phyloP scores from a whole-genome alignment of 1,140 invertebrate genomes.

The Pogonomyrmex barbatus region DNA sequence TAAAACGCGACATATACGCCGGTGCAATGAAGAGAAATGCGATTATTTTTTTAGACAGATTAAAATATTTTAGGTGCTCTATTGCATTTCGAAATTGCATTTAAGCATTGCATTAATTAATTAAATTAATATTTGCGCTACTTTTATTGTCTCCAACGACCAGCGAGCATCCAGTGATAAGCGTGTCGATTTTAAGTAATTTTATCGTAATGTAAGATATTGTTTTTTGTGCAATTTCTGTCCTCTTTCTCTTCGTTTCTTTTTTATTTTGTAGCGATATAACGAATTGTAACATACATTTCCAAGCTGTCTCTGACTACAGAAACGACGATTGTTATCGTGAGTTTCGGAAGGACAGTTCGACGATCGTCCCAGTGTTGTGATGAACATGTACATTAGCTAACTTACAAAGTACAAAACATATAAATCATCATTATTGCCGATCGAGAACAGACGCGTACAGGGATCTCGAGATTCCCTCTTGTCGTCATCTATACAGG shows the following conservation, averaged over 20 bases:
- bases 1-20: neutral
- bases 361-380: constrained; percentile 21
- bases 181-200: constrained; percentile 27
- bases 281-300: constrained; percentile 3
- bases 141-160: constrained; percentile 4
- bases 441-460: constrained; percentile 14
- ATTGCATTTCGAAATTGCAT: constrained; percentile 49
- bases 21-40: neutral
- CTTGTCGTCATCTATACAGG: constrained; percentile 53
- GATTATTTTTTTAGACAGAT: neutral
- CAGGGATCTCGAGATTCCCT: neutral
- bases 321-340: constrained; percentile 15
- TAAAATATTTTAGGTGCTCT: constrained; percentile 31
- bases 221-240: constrained; percentile 33
- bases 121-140: constrained; percentile 14
- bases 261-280: neutral
- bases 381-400: constrained; percentile 36
- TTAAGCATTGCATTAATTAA: constrained; percentile 42
- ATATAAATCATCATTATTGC: constrained; percentile 23
- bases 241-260: neutral
- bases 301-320: constrained; percentile 1
- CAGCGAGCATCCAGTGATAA: neutral
- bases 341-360: neutral
- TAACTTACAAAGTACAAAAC: constrained; percentile 57
- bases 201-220: neutral